Evolutionary conservation across 2,113 vertebrate species (phyloP).

Genomic region (Caranx melampygus): DNA sequence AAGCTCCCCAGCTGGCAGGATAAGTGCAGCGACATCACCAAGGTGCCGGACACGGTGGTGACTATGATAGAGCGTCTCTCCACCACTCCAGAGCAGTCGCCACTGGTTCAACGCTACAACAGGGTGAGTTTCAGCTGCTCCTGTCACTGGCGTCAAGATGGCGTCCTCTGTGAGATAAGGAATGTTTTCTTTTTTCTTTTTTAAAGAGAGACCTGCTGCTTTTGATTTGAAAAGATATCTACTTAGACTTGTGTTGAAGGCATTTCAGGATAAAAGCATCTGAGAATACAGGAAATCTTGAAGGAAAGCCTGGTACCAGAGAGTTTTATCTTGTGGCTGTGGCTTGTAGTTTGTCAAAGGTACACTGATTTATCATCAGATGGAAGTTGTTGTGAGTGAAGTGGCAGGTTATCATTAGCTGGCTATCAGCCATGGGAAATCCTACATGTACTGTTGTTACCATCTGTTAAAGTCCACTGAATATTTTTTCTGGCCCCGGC

Average conservation of each 20-base stretch:
- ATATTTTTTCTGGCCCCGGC: neutral
- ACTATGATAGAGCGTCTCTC: conserved; percentile 91
- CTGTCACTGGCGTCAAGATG: neutral
- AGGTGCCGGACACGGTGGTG: conserved; percentile 90
- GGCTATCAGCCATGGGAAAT: conserved; percentile 29
- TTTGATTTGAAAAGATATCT: neutral
- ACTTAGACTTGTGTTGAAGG: neutral
- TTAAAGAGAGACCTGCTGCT: neutral
- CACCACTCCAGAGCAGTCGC: conserved; percentile 86
- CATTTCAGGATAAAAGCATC: conserved; percentile 15
- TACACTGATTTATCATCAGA: conserved; percentile 18
- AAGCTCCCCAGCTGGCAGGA: conserved; percentile 93
- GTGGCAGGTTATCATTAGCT: neutral
- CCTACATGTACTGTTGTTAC: conserved; percentile 12
- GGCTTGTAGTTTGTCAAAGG: conserved; percentile 25
- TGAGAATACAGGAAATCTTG: neutral
- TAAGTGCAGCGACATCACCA: conserved; percentile 91
- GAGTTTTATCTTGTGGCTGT: conserved; percentile 19
- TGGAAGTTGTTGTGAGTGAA: conserved; percentile 14
- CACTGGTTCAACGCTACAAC: conserved; percentile 81
- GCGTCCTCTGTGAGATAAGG: neutral
- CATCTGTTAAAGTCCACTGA: conserved; percentile 22
- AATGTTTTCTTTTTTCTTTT: neutral
- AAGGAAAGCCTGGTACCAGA: neutral
- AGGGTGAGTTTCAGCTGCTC: conserved; percentile 78